These are phyloP conservation scores for Doryteuthis pealeii DNA, from an alignment of 1,140 invertebrate species.

Conservation along the genomic window DNA sequence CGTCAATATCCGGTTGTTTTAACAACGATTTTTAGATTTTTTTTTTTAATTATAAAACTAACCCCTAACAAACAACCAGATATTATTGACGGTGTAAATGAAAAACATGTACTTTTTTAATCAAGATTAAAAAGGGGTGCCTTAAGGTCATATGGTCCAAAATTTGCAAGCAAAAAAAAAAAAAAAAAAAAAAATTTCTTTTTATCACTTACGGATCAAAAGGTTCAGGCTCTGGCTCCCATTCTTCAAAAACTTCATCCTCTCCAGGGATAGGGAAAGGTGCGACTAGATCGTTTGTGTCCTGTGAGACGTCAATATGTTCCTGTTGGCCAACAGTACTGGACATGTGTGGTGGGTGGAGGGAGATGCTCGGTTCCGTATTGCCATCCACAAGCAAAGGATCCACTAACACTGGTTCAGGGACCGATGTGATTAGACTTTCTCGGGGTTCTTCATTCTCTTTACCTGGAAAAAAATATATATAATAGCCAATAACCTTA, in stretches of 20 bases:
- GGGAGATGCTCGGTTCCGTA: neutral
- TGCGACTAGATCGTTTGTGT: conserved; percentile 32
- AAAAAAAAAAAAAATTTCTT: too few species aligned
- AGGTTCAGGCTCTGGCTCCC: conserved; percentile 65
- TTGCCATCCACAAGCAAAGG: conserved; percentile 11
- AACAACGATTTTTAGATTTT: too few species aligned
- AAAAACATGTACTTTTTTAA: too few species aligned
- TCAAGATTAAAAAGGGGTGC: too few species aligned
- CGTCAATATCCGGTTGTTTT: too few species aligned
- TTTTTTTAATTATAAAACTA: too few species aligned
- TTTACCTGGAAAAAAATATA: conserved; percentile 41
- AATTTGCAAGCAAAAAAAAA: too few species aligned
- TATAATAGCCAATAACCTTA: too few species aligned
- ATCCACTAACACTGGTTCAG: conserved; percentile 18
- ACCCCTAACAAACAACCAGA: too few species aligned
- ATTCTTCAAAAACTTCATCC: conserved; percentile 67
- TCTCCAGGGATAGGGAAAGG: conserved; percentile 21
- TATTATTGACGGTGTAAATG: too few species aligned
- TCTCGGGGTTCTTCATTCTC: conserved; percentile 47
- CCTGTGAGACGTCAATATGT: conserved; percentile 16
- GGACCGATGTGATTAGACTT: conserved; percentile 9
- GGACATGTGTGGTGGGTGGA: conserved; percentile 9
- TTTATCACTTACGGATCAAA: conserved; percentile 71
- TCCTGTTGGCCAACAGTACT: conserved; percentile 10
- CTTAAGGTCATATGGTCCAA: too few species aligned